These are phyloP conservation scores for Rattus rattus DNA, from an alignment of 2,113 vertebrate species.

Conservation along the genomic window DNA sequence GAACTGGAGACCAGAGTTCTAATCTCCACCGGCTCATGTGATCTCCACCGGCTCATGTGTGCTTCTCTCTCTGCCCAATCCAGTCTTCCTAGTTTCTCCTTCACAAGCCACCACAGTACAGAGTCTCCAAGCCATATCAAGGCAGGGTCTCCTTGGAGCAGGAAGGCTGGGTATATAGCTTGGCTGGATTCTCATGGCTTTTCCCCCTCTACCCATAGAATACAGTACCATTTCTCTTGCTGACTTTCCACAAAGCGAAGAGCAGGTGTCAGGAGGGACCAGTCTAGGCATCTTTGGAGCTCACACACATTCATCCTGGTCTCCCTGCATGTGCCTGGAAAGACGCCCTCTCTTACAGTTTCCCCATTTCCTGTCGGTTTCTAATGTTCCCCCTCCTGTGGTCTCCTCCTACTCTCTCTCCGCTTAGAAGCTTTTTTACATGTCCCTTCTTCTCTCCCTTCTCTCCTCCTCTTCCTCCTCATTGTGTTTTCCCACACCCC, in stretches of 20 bases:
- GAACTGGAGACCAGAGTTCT: background rate
- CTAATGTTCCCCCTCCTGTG: background rate
- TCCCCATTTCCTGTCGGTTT: background rate
- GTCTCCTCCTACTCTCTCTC: conserved; percentile 25
- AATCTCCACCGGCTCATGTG: background rate
- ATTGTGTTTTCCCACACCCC: background rate
- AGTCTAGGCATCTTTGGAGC: conserved; percentile 47
- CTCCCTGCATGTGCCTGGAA: background rate
- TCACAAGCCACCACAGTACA: background rate
- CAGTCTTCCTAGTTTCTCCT: conserved; percentile 68
- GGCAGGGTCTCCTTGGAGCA: background rate
- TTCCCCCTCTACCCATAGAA: background rate
- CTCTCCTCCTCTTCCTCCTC: background rate
- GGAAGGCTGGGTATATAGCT: background rate
- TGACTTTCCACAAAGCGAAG: background rate
- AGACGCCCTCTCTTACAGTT: conserved; percentile 56
- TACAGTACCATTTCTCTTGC: background rate
- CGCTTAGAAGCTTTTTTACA: background rate
- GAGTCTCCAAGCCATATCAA: background rate
- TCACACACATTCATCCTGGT: background rate
- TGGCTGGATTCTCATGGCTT: background rate
- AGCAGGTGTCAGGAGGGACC: background rate
- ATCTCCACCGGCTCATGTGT: background rate
- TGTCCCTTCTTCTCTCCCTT: background rate
- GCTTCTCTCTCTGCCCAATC: background rate